Base-by-base conservation (phyloP, 2,888 invertebrate species). In the Drosophila lacicola region DNA sequence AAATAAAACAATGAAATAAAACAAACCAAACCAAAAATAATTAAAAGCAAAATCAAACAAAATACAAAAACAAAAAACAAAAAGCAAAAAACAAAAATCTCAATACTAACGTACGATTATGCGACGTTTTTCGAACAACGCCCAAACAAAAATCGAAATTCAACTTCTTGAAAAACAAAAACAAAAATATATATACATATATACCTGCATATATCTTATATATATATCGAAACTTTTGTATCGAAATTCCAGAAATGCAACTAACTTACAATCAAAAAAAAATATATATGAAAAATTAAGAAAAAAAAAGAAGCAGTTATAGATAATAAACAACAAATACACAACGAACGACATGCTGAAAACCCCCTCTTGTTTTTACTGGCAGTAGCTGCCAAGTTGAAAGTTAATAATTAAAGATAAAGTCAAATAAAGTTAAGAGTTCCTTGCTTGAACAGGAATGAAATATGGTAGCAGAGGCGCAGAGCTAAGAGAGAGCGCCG, bases 111-210 rank as follows among this genome's bases (percentile, higher is more conserved):
- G 88, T 87, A 84, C 84, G 85, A 86, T 84, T 87, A 79, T 87
- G 89, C 80, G 91, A 91, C 92, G 91, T 90, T 91, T 90, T 91
- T 91, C 87, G 89, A 92, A 92, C 92, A 90, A 92, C 92, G 92
- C 92, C 93, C 93, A 92, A 92, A 93, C 93, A 93, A 93, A 93
- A 93, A 93, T 93, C 93, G 93, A 93, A 93, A 92, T 92, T 93
- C 93, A 93, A 93, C 93, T 93, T 93, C 93, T 93, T 93, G 93
- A 90, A 89, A 86, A 79, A 71, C 76, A 79, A 82, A 78, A 75
- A 42, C 44, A 62, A 63, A 67, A 51, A 42, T 50, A 55, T 19
- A 55, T 51, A 57, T 42, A 41, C 45, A 68, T 55, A 58, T 68
- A 67, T 69, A 74, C 69, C 54, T 65, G 62, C 45, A 58, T 53